phyloP scores from a whole-genome alignment of 2,113 vertebrate genomes.

The Glaucidium brasilianum region DNA sequence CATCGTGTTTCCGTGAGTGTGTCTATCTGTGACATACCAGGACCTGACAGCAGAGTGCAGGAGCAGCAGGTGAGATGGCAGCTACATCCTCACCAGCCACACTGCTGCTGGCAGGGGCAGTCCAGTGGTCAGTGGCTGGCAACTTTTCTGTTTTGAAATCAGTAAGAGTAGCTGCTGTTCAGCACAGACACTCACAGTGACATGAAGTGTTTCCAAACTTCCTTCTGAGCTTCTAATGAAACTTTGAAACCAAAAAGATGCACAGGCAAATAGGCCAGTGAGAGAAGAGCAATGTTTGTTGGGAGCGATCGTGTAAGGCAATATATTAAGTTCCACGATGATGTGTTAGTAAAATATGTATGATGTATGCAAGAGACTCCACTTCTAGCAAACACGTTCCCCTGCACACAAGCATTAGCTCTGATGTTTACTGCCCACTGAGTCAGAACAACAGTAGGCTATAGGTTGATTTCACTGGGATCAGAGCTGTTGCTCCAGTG shows the following conservation, averaged over 20 bases:
- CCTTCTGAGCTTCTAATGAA: not conserved
- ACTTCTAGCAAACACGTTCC: not conserved
- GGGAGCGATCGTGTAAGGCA: not conserved
- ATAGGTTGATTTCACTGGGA: not conserved
- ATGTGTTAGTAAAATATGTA: not conserved
- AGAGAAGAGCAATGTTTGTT: not conserved
- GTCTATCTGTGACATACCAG: not conserved
- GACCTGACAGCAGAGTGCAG: not conserved
- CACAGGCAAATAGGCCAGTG: not conserved
- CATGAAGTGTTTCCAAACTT: not conserved
- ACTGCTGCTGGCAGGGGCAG: not conserved
- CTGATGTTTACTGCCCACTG: not conserved
- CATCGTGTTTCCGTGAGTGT: not conserved
- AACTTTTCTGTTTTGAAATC: not conserved
- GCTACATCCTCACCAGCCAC: accelerated
- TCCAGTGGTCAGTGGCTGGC: not conserved
- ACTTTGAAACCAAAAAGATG: not conserved
- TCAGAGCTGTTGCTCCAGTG: not conserved
- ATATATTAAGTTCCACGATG: not conserved
- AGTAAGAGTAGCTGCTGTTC: not conserved
- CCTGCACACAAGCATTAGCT: not conserved
- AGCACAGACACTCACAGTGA: not conserved
- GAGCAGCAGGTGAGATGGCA: not conserved
- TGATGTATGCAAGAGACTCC: not conserved
- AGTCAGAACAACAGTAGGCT: not conserved